phyloP scores from a whole-genome alignment of 2,113 vertebrate species.

The Sialia sialis region DNA sequence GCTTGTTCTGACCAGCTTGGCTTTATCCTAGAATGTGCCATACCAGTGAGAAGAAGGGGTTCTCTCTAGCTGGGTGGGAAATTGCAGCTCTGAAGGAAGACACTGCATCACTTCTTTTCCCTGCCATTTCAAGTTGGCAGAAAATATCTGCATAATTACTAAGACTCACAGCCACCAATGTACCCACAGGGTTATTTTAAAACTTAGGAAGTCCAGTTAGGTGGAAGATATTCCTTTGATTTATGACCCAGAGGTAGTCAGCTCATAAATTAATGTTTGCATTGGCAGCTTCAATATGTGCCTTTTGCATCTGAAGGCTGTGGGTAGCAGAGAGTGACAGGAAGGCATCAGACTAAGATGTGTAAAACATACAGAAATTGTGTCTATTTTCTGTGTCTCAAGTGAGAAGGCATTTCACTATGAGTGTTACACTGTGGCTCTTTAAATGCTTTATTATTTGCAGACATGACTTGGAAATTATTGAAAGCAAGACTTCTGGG shows the following conservation, averaged over 20 bases:
- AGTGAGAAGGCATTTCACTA: conserved; percentile 24
- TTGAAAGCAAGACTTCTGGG: background rate
- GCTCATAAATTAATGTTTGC: conserved; percentile 15
- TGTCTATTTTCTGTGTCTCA: conserved; percentile 5
- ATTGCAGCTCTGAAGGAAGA: background rate
- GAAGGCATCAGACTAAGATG: background rate
- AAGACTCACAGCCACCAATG: background rate
- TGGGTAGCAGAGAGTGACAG: conserved; percentile 10
- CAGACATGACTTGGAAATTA: background rate
- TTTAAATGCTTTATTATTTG: conserved; percentile 35
- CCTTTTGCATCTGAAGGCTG: conserved; percentile 14
- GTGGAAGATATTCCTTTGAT: conserved; percentile 23
- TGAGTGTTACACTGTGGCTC: background rate
- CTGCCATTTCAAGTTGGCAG: background rate
- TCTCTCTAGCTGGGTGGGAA: background rate
- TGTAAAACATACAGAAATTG: conserved; percentile 2
- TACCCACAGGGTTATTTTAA: background rate
- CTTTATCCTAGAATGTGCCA: background rate
- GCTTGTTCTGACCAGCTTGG: background rate
- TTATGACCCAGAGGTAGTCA: background rate
- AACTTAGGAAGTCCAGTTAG: background rate
- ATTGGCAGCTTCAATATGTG: conserved; percentile 19
- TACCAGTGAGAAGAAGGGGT: background rate
- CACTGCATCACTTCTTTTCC: background rate
- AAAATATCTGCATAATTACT: background rate